Percentiles rank a stretch among this genome's conserved stretches.
These are phyloP conservation scores for Dasyurus viverrinus DNA, from an alignment of 2,113 vertebrate species.

Conservation along the genomic window DNA sequence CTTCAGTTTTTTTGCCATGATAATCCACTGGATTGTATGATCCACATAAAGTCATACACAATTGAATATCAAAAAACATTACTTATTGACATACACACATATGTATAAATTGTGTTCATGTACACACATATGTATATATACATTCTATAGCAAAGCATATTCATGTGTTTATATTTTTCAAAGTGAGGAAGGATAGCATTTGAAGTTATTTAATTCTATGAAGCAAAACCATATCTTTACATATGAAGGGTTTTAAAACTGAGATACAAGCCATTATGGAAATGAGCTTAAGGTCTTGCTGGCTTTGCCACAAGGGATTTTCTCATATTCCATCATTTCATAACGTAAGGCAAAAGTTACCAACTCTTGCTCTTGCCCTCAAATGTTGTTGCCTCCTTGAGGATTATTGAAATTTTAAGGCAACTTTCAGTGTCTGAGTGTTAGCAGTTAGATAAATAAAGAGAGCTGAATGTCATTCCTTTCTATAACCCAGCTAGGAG, in stretches of 20 bases:
- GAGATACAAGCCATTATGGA: background rate
- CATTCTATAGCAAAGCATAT: background rate
- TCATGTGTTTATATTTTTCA: background rate
- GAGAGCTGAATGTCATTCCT: background rate
- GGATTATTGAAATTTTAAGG: background rate
- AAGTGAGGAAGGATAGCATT: background rate
- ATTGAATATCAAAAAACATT: too few species aligned
- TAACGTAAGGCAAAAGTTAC: background rate
- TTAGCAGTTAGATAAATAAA: background rate
- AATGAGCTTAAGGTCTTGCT: background rate
- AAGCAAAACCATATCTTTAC: background rate
- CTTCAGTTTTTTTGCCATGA: background rate
- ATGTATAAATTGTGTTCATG: too few species aligned
- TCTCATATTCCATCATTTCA: background rate
- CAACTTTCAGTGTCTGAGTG: background rate
- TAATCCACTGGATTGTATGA: background rate
- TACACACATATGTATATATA: background rate
- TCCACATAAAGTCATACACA: background rate
- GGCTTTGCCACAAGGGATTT: background rate
- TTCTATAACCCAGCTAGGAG: background rate
- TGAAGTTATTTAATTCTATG: background rate
- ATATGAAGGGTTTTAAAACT: background rate
- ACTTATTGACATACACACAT: background rate
- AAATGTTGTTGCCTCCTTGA: background rate
- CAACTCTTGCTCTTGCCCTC: background rate